These are phyloP conservation scores for Triplophysa siluroides DNA, from an alignment of 2,113 vertebrate genomes.

Conservation along the genomic window DNA sequence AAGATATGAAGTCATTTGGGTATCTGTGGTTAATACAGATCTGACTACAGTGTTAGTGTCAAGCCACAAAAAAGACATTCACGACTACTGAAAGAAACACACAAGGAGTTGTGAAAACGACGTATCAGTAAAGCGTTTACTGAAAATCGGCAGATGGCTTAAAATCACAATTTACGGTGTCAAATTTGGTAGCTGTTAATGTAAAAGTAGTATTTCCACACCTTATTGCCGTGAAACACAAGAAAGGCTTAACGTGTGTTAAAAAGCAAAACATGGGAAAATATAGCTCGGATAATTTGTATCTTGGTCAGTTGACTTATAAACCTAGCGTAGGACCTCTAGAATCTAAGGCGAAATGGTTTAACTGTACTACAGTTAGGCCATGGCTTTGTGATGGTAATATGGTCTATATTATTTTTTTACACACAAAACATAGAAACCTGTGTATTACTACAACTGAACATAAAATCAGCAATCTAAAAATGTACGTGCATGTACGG, in stretches of 20 bases:
- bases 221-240: slow-evolving; percentile 13
- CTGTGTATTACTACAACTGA: slow-evolving; percentile 33
- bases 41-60: slow-evolving; percentile 18
- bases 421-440: slow-evolving; percentile 21
- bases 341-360: background rate
- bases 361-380: background rate
- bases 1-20: background rate
- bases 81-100: background rate
- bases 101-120: background rate
- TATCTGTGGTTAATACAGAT: slow-evolving; percentile 4
- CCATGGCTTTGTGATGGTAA: background rate
- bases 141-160: slow-evolving; percentile 20
- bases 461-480: background rate
- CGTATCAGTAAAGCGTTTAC: background rate
- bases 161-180: slow-evolving; percentile 7
- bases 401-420: background rate
- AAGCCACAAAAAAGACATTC: slow-evolving; percentile 29
- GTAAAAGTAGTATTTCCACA: slow-evolving; percentile 25
- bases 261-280: background rate
- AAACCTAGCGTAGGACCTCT: background rate
- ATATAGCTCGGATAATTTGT: background rate
- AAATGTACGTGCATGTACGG: background rate
- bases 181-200: background rate
- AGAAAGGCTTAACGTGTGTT: slow-evolving; percentile 1
- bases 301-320: slow-evolving; percentile 11